Conservation (phyloP, 2,888 invertebrate species). For the Neuroscelio doddi region DNA sequence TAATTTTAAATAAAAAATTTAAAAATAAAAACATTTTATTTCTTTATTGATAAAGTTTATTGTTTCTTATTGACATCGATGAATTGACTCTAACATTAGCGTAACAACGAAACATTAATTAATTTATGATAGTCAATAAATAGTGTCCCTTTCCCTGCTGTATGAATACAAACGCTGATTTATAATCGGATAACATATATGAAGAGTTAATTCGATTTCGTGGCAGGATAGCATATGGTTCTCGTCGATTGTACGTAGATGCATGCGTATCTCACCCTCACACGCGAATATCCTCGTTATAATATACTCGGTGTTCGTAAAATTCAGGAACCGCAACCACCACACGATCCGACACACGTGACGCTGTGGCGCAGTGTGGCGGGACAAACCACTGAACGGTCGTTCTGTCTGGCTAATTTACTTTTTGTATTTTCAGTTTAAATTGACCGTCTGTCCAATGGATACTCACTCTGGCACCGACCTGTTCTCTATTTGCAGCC, state of each 20-base stretch:
- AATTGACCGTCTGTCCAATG: constrained; percentile 64
- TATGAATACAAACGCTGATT: constrained; percentile 42
- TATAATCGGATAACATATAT: constrained; percentile 32
- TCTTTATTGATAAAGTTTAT: no score
- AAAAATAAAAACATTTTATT: no score
- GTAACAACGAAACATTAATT: constrained; percentile 27
- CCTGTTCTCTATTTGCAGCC: constrained; percentile 57
- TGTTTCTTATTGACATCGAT: no score
- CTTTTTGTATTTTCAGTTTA: constrained; percentile 70
- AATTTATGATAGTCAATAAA: constrained; percentile 37
- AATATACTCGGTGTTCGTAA: constrained; percentile 64
- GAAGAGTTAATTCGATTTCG: constrained; percentile 40
- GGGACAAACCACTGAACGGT: constrained; percentile 62
- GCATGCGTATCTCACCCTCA: constrained; percentile 18
- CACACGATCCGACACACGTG: constrained; percentile 67
- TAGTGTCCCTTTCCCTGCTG: constrained; percentile 12
- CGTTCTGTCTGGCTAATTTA: constrained; percentile 68
- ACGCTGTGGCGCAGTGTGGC: constrained; percentile 62
- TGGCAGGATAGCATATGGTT: constrained; percentile 34
- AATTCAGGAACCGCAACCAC: constrained; percentile 65
- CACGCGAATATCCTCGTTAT: constrained; percentile 46
- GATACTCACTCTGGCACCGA: constrained; percentile 43
- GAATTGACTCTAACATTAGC: no score
- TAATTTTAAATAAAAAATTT: no score
- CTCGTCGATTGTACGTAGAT: constrained; percentile 41